phyloP scores from a whole-genome alignment of 2,888 invertebrate species.

The Lithophane socia region DNA sequence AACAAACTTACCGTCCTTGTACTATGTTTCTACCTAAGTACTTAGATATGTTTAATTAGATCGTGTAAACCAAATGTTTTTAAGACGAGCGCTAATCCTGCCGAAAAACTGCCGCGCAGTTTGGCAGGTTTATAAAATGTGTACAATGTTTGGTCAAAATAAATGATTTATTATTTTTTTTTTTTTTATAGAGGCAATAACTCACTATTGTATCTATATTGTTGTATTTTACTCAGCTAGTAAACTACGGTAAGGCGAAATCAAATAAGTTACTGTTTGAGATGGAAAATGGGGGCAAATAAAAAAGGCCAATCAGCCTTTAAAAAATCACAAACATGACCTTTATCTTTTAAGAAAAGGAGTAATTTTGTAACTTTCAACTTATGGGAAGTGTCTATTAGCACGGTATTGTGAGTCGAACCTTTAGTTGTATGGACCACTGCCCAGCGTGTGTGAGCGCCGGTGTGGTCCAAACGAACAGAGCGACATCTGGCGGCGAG shows the following conservation, averaged over 20 bases:
- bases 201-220: not conserved
- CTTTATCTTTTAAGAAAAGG: conserved; percentile 3
- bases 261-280: not conserved
- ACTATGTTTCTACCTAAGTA: no score
- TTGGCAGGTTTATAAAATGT: no score
- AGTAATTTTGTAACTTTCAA: conserved; percentile 13
- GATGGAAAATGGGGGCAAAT: not conserved
- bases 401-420: conserved; percentile 52
- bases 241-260: not conserved
- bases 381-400: conserved; percentile 56
- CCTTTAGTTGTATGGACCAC: conserved; percentile 21
- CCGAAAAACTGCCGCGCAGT: no score
- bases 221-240: not conserved
- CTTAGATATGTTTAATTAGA: no score
- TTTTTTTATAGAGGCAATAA: no score
- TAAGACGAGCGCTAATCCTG: no score
- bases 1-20: no score
- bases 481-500: conserved; percentile 78
- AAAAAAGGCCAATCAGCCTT: not conserved
- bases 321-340: not conserved
- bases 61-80: no score
- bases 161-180: no score
- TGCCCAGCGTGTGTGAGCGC: conserved; percentile 44
- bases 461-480: conserved; percentile 65
- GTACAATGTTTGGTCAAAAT: no score